phyloP scores from a whole-genome alignment of 2,113 vertebrate genomes.

The Rhagologus leucostigma region DNA sequence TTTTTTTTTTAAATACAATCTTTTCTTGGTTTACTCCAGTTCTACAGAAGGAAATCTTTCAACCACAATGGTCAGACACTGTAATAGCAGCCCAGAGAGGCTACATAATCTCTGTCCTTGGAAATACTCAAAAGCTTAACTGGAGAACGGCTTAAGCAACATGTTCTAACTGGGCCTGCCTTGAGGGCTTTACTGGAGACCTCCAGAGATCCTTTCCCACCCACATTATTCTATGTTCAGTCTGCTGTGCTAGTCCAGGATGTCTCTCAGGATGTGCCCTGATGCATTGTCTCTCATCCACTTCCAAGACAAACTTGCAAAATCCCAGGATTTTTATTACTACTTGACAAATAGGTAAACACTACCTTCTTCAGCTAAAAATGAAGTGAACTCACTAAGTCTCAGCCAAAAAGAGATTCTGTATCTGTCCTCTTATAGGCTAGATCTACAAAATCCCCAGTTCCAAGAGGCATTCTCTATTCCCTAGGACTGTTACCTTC shows the following conservation, averaged over 20 bases:
- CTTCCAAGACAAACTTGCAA: background rate
- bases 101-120: background rate
- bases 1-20: background rate
- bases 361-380: background rate
- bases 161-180: background rate
- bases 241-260: background rate
- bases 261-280: background rate
- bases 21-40: background rate
- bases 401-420: background rate
- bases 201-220: background rate
- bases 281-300: background rate
- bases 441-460: background rate
- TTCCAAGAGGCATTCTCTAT: background rate
- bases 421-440: background rate
- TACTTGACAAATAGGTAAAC: background rate
- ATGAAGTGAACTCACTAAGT: background rate
- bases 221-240: accelerated
- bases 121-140: background rate
- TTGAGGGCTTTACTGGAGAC: background rate
- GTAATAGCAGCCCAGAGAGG: background rate
- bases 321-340: background rate
- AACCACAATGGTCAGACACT: background rate
- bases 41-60: background rate
- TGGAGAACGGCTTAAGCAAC: background rate
- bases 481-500: conserved; percentile 76